phyloP scores from a whole-genome alignment of 1,140 invertebrate species.

The Drosophila navojoa region DNA sequence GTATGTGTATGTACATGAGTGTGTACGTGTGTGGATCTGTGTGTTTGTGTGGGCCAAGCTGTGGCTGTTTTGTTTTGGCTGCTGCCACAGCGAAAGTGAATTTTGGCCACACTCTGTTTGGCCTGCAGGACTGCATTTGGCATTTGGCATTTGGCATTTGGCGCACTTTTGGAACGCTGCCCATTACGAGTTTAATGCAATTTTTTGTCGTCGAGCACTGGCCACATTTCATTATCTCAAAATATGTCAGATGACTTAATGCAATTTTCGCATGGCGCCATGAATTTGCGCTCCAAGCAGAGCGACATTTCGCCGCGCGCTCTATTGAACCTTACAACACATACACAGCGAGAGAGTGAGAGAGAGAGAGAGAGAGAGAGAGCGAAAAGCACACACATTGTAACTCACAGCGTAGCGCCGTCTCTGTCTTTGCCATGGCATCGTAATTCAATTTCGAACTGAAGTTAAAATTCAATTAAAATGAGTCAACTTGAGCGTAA shows the following conservation, averaged over 20 bases:
- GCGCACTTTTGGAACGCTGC: constrained; percentile 24
- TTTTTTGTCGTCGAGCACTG: constrained; percentile 35
- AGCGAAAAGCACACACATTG: not conserved
- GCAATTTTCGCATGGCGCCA: constrained; percentile 55
- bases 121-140: constrained; percentile 31
- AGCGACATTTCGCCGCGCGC: constrained; percentile 43
- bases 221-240: constrained; percentile 45
- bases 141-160: constrained; percentile 7
- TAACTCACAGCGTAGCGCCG: constrained; percentile 1
- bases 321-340: constrained; percentile 13
- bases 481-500: constrained; percentile 82
- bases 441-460: constrained; percentile 81
- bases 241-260: constrained; percentile 49
- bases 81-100: constrained; percentile 32
- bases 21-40: not conserved
- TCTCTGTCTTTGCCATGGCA: constrained; percentile 59
- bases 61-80: constrained; percentile 5
- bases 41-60: not conserved
- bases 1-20: not conserved
- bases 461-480: constrained; percentile 83
- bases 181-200: constrained; percentile 64
- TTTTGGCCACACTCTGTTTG: constrained; percentile 26
- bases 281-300: constrained; percentile 61
- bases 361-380: constrained; percentile 11
- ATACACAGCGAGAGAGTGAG: constrained; percentile 9